Conservation (phyloP, 1,140 invertebrate genomes). For the Eumaeus atala region DNA sequence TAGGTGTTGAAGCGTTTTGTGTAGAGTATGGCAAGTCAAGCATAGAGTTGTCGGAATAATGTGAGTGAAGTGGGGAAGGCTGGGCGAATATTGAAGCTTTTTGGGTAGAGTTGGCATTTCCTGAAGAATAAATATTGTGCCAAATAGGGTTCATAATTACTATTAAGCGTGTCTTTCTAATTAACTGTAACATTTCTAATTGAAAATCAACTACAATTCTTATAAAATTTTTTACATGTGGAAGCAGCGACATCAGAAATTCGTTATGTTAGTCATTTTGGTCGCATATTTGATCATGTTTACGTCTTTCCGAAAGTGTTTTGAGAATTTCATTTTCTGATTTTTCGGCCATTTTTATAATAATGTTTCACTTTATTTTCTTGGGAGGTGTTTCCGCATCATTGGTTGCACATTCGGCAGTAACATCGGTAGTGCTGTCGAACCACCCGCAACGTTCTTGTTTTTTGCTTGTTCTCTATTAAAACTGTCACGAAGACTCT, state of each 20-base stretch:
- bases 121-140: slow-evolving; percentile 21
- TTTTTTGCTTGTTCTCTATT: slow-evolving; percentile 14
- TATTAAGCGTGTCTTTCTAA: slow-evolving; percentile 19
- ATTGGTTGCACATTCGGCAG: slow-evolving; percentile 7
- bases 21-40: slow-evolving; percentile 15
- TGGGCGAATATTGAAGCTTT: slow-evolving; percentile 19
- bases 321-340: slow-evolving; percentile 16
- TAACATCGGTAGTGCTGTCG: slow-evolving; percentile 13
- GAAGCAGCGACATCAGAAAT: slow-evolving; percentile 18
- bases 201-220: slow-evolving; percentile 22
- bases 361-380: slow-evolving; percentile 15
- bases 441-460: slow-evolving; percentile 13
- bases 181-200: slow-evolving; percentile 23
- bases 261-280: slow-evolving; percentile 26
- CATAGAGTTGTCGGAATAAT: slow-evolving; percentile 22
- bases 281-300: slow-evolving; percentile 26
- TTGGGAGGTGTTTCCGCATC: slow-evolving; percentile 11
- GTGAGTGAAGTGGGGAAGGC: slow-evolving; percentile 21
- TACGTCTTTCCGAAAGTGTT: slow-evolving; percentile 26
- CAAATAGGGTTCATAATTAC: too few relatives aligned
- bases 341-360: slow-evolving; percentile 13
- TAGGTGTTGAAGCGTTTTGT: slow-evolving; percentile 15
- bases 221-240: slow-evolving; percentile 15
- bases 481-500: slow-evolving; percentile 15
- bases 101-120: slow-evolving; percentile 21